Percentiles rank a stretch among this genome's conserved stretches.
phyloP scores from a whole-genome alignment of 2,888 invertebrate species.

The Drosophila mulleri region DNA sequence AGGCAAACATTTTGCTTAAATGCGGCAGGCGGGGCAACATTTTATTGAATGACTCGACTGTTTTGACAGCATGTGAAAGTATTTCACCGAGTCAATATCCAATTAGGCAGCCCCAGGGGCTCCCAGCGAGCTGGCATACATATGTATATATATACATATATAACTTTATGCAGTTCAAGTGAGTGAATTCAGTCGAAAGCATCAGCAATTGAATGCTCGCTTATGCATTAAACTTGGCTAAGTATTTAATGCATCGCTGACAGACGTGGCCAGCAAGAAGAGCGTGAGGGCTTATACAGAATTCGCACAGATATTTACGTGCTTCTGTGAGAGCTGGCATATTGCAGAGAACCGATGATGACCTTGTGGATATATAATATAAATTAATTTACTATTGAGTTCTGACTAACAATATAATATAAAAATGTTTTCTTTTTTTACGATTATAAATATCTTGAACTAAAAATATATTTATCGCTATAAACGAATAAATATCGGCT shows the following conservation, averaged over 20 bases:
- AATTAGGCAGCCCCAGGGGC: conserved; percentile 10
- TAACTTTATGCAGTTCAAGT: conserved; percentile 18
- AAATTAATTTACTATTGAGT: too few relatives aligned
- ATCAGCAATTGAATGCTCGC: conserved; percentile 13
- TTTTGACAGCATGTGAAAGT: conserved; percentile 20
- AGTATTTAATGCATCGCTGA: conserved; percentile 8
- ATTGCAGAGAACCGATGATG: neutral
- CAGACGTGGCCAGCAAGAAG: neutral
- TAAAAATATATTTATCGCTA: too few relatives aligned
- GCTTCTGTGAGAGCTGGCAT: neutral
- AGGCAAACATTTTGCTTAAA: conserved; percentile 34
- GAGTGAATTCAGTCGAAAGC: conserved; percentile 11
- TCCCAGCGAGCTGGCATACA: conserved; percentile 5
- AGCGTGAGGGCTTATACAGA: neutral
- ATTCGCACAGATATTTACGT: neutral
- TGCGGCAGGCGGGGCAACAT: neutral
- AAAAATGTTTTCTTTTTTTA: too few relatives aligned
- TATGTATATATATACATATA: too few relatives aligned
- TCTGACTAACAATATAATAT: too few relatives aligned
- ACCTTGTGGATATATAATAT: neutral
- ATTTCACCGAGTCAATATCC: conserved; percentile 14
- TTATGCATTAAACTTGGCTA: conserved; percentile 23
- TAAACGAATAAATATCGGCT: too few relatives aligned
- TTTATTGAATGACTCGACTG: conserved; percentile 26
- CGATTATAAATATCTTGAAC: too few relatives aligned